phyloP scores from a whole-genome alignment of 2,888 invertebrate genomes.

The Monoplex corrugatus region DNA sequence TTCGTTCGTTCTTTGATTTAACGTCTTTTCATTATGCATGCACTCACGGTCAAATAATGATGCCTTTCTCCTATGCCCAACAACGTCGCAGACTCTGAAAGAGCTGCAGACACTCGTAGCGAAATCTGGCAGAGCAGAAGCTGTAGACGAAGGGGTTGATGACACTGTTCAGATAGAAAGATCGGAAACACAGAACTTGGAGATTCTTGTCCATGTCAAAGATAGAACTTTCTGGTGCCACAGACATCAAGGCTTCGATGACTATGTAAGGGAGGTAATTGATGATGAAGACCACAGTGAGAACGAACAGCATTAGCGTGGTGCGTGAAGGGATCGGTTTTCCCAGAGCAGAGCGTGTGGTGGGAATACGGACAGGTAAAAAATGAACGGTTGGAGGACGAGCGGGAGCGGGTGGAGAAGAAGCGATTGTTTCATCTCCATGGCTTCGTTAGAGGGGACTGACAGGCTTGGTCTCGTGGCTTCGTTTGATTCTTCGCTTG shows the following conservation, averaged over 20 bases:
- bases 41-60: background rate
- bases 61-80: background rate
- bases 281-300: slow-evolving; percentile 4
- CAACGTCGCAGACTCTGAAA: background rate
- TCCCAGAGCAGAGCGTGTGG: too few relatives aligned
- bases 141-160: slow-evolving; percentile 23
- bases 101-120: background rate
- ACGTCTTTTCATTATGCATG: too few relatives aligned
- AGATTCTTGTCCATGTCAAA: background rate
- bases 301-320: slow-evolving; percentile 32
- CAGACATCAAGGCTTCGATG: background rate
- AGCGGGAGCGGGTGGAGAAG: too few relatives aligned
- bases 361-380: too few relatives aligned
- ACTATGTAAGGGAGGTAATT: background rate
- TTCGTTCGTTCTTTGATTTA: too few relatives aligned
- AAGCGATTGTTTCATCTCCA: too few relatives aligned
- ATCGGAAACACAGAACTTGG: background rate
- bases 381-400: too few relatives aligned
- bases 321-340: background rate
- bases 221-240: background rate
- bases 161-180: slow-evolving; percentile 26
- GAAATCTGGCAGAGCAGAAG: slow-evolving; percentile 14
- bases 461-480: too few relatives aligned
- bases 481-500: too few relatives aligned
- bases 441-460: too few relatives aligned